Evolutionary conservation across 2,888 invertebrate genomes (phyloP).

Genomic region (Smittia aterrima): DNA sequence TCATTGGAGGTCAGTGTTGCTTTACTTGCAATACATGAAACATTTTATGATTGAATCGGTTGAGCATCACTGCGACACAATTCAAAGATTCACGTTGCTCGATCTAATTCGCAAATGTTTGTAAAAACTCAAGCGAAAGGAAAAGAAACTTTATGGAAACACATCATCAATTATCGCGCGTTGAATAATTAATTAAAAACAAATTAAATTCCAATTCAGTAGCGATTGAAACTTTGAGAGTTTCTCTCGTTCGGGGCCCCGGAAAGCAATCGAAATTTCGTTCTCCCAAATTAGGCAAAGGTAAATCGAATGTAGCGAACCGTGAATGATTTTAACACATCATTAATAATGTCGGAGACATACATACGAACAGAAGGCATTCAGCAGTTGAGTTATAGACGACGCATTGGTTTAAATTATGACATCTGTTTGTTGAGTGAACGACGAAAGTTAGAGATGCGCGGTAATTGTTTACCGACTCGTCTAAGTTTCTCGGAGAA

Average conservation of each 20-base stretch:
- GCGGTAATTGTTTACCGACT: slow-evolving; percentile 27
- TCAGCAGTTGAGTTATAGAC: neutral
- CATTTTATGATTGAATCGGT: too few species aligned
- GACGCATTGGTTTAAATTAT: neutral
- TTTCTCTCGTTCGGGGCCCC: too few species aligned
- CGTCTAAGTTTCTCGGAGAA: neutral
- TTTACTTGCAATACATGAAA: too few species aligned
- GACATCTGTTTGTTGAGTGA: slow-evolving; percentile 27
- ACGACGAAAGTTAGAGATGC: slow-evolving; percentile 10
- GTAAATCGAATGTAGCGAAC: slow-evolving; percentile 15
- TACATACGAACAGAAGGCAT: slow-evolving; percentile 10
- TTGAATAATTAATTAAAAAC: slow-evolving; percentile 9
- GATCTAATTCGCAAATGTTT: too few species aligned
- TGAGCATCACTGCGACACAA: too few species aligned
- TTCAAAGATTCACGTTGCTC: too few species aligned
- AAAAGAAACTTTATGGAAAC: too few species aligned
- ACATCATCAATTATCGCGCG: neutral
- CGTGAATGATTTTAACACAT: slow-evolving; percentile 40
- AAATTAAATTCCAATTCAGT: slow-evolving; percentile 21
- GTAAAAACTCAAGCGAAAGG: too few species aligned
- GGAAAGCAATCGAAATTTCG: neutral
- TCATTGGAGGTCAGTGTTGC: too few species aligned
- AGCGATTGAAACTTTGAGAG: neutral
- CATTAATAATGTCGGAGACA: slow-evolving; percentile 29
- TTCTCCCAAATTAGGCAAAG: neutral